A percentile compares a stretch with the other conserved stretches of the same genome.
phyloP scores from a whole-genome alignment of 2,113 vertebrate species.

The Mustelus asterias region DNA sequence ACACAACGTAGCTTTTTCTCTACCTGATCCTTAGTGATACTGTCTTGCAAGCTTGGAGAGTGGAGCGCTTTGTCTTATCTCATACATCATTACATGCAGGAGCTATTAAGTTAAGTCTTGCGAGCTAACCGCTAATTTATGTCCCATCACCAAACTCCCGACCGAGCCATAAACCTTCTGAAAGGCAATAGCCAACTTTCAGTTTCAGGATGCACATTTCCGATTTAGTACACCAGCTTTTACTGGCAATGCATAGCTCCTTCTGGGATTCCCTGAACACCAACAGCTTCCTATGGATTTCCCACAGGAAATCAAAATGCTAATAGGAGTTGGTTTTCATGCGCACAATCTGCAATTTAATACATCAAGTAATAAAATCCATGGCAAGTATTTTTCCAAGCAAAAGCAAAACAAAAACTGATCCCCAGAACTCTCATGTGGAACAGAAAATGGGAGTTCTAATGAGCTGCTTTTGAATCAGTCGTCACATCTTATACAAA shows the following conservation, averaged over 20 bases:
- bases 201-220: neutral
- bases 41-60: neutral
- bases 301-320: constrained; percentile 17
- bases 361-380: neutral
- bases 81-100: neutral
- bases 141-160: constrained; percentile 13
- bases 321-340: neutral
- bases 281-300: neutral
- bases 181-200: neutral
- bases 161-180: neutral
- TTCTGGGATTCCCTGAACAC: neutral
- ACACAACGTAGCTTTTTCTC: neutral
- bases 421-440: neutral
- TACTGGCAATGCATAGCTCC: neutral
- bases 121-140: constrained; percentile 14
- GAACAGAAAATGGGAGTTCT: neutral
- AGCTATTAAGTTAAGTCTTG: neutral
- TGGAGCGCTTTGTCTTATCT: neutral
- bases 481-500: neutral
- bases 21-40: neutral
- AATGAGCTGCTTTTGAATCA: neutral
- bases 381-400: neutral
- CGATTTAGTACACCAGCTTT: constrained; percentile 10
- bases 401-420: neutral
- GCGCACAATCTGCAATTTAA: neutral